Evolutionary conservation across 2,113 vertebrate genomes (phyloP), one percentile per base, ranked within the genome.

Genomic region (Malurus melanocephalus): DNA sequence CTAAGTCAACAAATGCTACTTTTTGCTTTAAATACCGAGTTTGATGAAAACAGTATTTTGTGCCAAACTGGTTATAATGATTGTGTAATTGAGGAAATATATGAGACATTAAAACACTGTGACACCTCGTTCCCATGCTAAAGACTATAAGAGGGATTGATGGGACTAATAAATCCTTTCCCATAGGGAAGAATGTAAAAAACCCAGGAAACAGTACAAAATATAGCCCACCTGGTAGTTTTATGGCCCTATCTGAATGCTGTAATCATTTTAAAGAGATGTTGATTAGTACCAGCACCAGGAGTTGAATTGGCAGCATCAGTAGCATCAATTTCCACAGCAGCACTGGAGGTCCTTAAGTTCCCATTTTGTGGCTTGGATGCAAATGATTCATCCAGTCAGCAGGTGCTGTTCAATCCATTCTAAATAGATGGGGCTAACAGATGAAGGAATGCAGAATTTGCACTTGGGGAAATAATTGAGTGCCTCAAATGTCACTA

Each of bases 101-200:
- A 94, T 62, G 91, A 93, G 89, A 80, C 84, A 80, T 90, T 96
- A 95, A 94, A 96, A 72, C 40, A 6, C 71, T 7, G 52, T 94
- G 92, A 85, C 87, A 91, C 80, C 93, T 95, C 83, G 87, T 97
- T 91, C 79, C 56, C 48, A 5, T 93, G 93, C 94, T 96, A 92
- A 93, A 93, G 94, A 93, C 66, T 85, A 64, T 89, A 92, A 95
- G 87, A 89, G 92, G 87, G 89, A 96, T 95, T 96, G 95, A 96
- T 95, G 89, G 83, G 85, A 93, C 84, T 92, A 95, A 92, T 96
- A 97, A 96, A 96, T 94, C 80, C 65, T 73, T 93, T 97, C 88
- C 95, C 35, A 2, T 52, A 89, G 94, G 94, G 77, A 94, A 94
- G 94, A 79, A 53, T 81, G 80, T 78, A 96, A 80, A 92, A 94